Conservation (phyloP, 2,888 invertebrate genomes). For the Synanthedon myopaeformis region DNA sequence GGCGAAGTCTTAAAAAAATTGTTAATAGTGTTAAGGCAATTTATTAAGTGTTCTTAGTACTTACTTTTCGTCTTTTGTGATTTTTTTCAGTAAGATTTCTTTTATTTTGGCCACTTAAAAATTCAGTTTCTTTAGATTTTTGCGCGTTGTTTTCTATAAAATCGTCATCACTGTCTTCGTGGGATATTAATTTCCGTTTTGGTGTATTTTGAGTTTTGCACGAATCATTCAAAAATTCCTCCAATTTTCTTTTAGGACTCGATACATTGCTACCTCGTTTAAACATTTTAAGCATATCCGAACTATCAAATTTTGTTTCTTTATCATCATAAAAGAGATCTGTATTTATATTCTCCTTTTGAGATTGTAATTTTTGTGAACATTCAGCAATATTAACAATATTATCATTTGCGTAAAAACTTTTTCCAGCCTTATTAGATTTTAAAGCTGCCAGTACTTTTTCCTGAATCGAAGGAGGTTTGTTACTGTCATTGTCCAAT, state of each 20-base stretch:
- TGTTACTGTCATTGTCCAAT: slow-evolving; percentile 17
- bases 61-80: slow-evolving; percentile 26
- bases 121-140: slow-evolving; percentile 10
- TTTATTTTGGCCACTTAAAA: slow-evolving; percentile 13
- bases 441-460: slow-evolving; percentile 39
- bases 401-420: slow-evolving; percentile 10
- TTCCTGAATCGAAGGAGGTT: slow-evolving; percentile 34
- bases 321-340: slow-evolving; percentile 7
- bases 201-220: slow-evolving; percentile 8
- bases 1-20: too few species aligned
- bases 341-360: slow-evolving; percentile 38
- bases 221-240: slow-evolving; percentile 8
- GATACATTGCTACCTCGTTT: slow-evolving; percentile 27
- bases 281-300: slow-evolving; percentile 39
- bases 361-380: slow-evolving; percentile 21
- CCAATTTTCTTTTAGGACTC: slow-evolving; percentile 19
- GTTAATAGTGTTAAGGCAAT: too few species aligned
- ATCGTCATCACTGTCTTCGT: slow-evolving; percentile 61
- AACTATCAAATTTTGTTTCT: slow-evolving; percentile 12
- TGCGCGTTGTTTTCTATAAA: slow-evolving; percentile 15
- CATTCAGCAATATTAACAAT: slow-evolving; percentile 21
- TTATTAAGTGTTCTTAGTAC: background rate
- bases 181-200: slow-evolving; percentile 27
- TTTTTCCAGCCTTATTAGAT: slow-evolving; percentile 11
- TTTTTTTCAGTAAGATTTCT: slow-evolving; percentile 11